Evolutionary conservation across 1,140 invertebrate genomes (phyloP), one percentile per base, ranked within the genome.

Genomic region (Drosophila neocordata): DNA sequence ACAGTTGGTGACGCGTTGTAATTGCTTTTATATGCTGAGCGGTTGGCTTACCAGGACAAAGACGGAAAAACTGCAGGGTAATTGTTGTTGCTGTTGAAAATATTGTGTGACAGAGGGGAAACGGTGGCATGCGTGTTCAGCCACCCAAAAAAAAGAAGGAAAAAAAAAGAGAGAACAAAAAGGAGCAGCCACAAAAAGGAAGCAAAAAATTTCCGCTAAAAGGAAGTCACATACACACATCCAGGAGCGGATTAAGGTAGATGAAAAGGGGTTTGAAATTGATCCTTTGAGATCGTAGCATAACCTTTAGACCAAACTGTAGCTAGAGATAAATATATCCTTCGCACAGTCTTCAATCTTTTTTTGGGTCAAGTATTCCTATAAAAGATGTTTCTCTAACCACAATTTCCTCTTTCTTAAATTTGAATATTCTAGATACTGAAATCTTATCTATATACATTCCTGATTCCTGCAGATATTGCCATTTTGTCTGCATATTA

Each of bases 1-100:
- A 58, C 24, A 38, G 34, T 38, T 20, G 38, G 38, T 11, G 35
- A 56, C 27, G 53, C 53, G 9, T 34, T 34, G 71, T 79, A 79
- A 79, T 79, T 79, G 77, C 77, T 79, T 79, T 79, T 79, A 63
- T 79, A 63, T 74, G 77, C 77, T 53, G 65, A 74, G 65, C 69
- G 58, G 27, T 56, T 56, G 53, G 22, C 53, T 56, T 31, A 48
- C 41, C 41, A 48, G 41, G 41, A 48, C 41, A 48, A 48, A 48
- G 41, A 8, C 41, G 41, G 18, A 20, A 34, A 56, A 56, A 56
- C 27, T 35, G 53, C 27, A 35, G 15, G 53, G 58, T 22, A 9
- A 37, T 62, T 62, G 58, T 58, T 69, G 59, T 63, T 62, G 31
- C 34, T 58, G 56, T 61, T 31, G 8, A 6, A 8, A 18, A 44